These are phyloP conservation scores for Tenthredo scrophulariae DNA, from an alignment of 2,888 invertebrate genomes.

Conservation along the genomic window DNA sequence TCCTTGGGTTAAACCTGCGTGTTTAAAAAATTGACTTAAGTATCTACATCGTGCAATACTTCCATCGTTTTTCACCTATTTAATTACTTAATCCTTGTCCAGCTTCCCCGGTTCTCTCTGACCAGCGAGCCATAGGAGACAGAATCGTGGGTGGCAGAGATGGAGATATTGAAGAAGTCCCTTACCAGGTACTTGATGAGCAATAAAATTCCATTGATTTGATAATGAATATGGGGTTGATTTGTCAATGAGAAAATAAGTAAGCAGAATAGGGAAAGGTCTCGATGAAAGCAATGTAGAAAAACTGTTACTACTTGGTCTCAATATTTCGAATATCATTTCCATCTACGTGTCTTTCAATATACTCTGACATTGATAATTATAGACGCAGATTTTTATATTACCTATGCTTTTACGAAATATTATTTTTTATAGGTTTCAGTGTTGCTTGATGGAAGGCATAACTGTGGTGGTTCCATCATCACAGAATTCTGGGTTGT, in stretches of 20 bases:
- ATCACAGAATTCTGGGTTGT: slow-evolving; percentile 50
- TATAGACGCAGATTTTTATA: not conserved
- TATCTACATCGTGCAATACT: not conserved
- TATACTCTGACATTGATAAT: not conserved
- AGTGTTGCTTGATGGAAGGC: not conserved
- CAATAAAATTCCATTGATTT: not conserved
- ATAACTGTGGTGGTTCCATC: slow-evolving; percentile 45
- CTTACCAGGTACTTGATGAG: slow-evolving; percentile 38
- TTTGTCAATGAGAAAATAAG: not conserved
- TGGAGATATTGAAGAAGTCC: slow-evolving; percentile 19
- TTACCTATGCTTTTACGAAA: not conserved
- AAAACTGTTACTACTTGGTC: not conserved
- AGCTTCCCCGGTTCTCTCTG: slow-evolving; percentile 14
- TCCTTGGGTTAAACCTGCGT: not conserved
- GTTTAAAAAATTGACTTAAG: not conserved
- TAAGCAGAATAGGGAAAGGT: not conserved
- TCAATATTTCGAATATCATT: not conserved
- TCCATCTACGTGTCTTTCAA: not conserved
- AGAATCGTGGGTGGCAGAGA: slow-evolving; percentile 41
- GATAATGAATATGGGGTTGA: not conserved
- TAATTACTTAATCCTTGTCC: not conserved
- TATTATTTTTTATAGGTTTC: not conserved
- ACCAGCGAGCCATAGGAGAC: not conserved
- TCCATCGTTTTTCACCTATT: not conserved
- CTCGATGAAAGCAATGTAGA: not conserved